These are phyloP conservation scores for Eremophila alpestris DNA, from an alignment of 2,797 vertebrate genomes.

Conservation along the genomic window DNA sequence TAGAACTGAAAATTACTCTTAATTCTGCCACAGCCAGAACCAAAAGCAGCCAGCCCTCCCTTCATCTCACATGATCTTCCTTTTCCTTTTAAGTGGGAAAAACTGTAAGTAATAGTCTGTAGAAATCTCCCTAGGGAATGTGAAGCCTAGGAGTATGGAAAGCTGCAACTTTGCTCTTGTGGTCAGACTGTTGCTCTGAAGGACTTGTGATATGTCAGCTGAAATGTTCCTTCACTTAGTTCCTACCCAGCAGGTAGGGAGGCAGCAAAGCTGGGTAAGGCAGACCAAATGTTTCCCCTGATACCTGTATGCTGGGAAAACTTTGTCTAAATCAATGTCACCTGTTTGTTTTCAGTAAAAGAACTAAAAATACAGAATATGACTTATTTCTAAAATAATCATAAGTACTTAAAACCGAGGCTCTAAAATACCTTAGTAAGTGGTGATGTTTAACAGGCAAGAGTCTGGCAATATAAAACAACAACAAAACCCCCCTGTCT, in stretches of 20 bases:
- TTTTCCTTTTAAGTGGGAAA: conserved; percentile 26
- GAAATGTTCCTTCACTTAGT: not conserved
- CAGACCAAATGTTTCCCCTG: not conserved
- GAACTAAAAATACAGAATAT: not conserved
- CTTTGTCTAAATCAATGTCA: not conserved
- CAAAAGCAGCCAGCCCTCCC: not conserved
- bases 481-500: not conserved
- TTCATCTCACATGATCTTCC: not conserved
- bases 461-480: not conserved
- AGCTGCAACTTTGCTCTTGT: not conserved
- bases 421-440: not conserved
- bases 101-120: not conserved
- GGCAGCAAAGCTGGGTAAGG: not conserved
- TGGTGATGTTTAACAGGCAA: not conserved
- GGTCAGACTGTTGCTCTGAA: not conserved
- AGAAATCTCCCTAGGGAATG: not conserved
- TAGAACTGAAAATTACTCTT: not conserved
- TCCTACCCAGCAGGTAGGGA: not conserved
- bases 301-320: not conserved
- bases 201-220: not conserved
- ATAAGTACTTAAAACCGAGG: not conserved
- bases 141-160: not conserved
- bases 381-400: not conserved
- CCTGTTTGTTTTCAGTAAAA: conserved; percentile 10
- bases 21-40: not conserved